Evolutionary conservation across 2,888 invertebrate species (phyloP).

Genomic region (Nomada fucata): DNA sequence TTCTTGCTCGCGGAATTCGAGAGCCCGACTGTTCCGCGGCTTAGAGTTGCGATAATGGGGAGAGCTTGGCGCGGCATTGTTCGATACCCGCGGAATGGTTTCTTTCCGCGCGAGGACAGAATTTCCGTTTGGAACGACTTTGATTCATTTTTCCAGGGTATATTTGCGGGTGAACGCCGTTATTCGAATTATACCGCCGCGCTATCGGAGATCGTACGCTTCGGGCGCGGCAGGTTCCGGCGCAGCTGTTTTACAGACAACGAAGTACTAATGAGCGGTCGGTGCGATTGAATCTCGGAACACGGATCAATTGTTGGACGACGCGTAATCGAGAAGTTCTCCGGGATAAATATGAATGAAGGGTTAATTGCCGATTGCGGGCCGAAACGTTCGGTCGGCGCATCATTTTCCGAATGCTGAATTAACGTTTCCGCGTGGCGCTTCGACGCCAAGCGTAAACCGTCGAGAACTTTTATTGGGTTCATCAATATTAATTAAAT

Average conservation of each 20-base stretch:
- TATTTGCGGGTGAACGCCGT: too few relatives aligned
- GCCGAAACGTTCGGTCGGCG: background rate
- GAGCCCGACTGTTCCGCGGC: background rate
- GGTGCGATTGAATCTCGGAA: slow-evolving; percentile 11
- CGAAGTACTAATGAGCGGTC: slow-evolving; percentile 23
- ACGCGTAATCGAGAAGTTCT: background rate
- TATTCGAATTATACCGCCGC: background rate
- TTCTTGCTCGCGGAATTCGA: too few relatives aligned
- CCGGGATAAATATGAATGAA: slow-evolving; percentile 1
- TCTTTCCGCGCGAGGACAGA: too few relatives aligned
- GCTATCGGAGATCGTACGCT: background rate
- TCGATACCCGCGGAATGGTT: too few relatives aligned
- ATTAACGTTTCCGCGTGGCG: slow-evolving; percentile 32
- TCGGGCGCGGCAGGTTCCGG: background rate
- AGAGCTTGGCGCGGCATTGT: too few relatives aligned
- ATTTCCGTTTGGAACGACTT: background rate
- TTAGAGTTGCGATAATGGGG: background rate
- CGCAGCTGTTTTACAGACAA: background rate
- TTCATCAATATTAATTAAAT: slow-evolving; percentile 46
- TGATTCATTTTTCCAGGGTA: background rate
- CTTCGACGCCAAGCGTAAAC: background rate
- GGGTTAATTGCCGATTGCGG: slow-evolving; percentile 41
- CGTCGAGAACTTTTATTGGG: slow-evolving; percentile 21
- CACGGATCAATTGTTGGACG: background rate
- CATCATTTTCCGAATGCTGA: background rate